Percentiles rank a stretch among this genome's conserved stretches.
Conservation (phyloP, 2,113 vertebrate genomes). For the Hyaena hyaena region DNA sequence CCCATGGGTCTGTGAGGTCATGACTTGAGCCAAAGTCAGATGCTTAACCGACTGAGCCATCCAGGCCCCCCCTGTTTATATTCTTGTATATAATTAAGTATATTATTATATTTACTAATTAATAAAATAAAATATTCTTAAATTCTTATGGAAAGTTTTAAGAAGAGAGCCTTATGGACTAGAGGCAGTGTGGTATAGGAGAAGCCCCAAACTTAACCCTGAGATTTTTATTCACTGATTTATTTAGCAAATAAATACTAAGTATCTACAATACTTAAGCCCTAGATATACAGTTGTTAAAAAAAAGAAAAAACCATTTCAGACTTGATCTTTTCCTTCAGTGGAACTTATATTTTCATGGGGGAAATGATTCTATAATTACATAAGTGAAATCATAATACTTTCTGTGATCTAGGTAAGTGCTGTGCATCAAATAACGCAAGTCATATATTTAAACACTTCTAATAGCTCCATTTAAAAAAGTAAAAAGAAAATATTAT, state of each 20-base stretch:
- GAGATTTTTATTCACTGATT: slow-evolving; percentile 22
- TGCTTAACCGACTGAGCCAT: no score
- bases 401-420: slow-evolving; percentile 17
- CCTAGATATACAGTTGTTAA: background rate
- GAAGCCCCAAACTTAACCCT: background rate
- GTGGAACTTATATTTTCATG: background rate
- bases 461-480: slow-evolving; percentile 37
- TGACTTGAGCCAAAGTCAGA: no score
- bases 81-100: slow-evolving; percentile 33
- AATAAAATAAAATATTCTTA: slow-evolving; percentile 2
- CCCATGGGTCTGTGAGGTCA: no score
- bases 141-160: slow-evolving; percentile 4
- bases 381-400: slow-evolving; percentile 17
- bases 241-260: slow-evolving; percentile 41
- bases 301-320: background rate
- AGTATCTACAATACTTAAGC: background rate
- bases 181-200: background rate
- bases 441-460: background rate
- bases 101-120: slow-evolving; percentile 18
- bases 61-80: background rate
- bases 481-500: background rate
- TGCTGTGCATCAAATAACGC: background rate
- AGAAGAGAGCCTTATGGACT: background rate
- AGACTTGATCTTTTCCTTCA: slow-evolving; percentile 43
- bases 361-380: slow-evolving; percentile 31